A percentile compares a stretch with the other conserved stretches of the same genome.
These are phyloP conservation scores for Pantherophis alleghaniensis DNA, from an alignment of 2,797 vertebrate species.

Conservation along the genomic window DNA sequence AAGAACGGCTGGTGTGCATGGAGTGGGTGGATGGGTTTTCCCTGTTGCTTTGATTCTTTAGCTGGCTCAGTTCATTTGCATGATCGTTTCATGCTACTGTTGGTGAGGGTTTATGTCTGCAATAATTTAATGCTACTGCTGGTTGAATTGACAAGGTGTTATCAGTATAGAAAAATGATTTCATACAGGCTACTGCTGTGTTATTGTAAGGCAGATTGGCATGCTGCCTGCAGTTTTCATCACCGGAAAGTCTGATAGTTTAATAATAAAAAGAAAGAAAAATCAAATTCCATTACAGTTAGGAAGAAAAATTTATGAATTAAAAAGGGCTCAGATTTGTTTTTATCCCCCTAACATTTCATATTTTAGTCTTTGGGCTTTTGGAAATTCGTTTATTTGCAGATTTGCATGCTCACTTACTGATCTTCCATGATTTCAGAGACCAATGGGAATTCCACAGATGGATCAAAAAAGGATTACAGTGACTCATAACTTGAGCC, in stretches of 20 bases:
- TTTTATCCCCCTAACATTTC: neutral
- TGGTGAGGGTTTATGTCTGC: neutral
- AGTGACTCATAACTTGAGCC: neutral
- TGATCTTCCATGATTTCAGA: neutral
- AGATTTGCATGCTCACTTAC: neutral
- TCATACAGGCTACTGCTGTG: accelerated
- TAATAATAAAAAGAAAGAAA: neutral
- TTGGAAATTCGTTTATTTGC: neutral
- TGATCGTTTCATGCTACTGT: neutral
- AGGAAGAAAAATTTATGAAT: accelerated
- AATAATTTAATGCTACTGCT: accelerated
- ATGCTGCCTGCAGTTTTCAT: neutral
- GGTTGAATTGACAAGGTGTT: neutral
- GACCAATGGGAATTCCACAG: neutral
- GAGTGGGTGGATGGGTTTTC: neutral
- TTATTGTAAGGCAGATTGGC: accelerated
- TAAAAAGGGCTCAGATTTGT: accelerated
- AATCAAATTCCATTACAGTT: neutral
- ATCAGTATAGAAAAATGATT: neutral
- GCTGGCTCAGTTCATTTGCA: neutral
- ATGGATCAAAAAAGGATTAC: neutral
- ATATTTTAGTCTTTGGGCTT: neutral
- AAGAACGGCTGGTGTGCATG: neutral
- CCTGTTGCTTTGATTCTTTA: neutral
- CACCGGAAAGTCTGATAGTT: neutral